These are phyloP conservation scores for Clarias gariepinus DNA, from an alignment of 2,113 vertebrate genomes.

Conservation along the genomic window DNA sequence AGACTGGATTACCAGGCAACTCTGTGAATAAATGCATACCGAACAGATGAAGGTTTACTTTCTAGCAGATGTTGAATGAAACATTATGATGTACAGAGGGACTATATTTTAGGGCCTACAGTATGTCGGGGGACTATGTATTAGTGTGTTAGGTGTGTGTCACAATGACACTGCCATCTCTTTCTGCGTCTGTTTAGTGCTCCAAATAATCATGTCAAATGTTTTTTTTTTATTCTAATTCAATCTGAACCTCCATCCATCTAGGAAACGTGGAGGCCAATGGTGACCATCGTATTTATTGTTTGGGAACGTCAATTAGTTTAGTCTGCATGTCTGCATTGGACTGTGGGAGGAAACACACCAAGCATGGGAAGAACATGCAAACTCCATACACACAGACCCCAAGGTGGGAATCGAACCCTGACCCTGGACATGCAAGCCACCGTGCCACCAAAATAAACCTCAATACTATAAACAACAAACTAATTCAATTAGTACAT, in stretches of 20 bases:
- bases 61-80: neutral
- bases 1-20: neutral
- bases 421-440: too few relatives aligned
- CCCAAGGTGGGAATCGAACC: too few relatives aligned
- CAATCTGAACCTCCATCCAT: too few relatives aligned
- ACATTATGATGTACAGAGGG: neutral
- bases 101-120: neutral
- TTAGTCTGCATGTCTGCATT: too few relatives aligned
- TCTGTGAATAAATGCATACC: neutral
- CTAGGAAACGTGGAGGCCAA: too few relatives aligned
- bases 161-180: neutral
- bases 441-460: neutral
- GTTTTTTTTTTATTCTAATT: neutral
- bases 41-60: neutral
- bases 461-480: neutral
- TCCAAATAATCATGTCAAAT: neutral
- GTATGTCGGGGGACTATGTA: neutral
- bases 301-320: too few relatives aligned
- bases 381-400: too few relatives aligned
- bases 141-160: neutral
- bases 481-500: too few relatives aligned
- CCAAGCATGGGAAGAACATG: too few relatives aligned
- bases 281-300: too few relatives aligned
- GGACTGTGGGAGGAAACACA: too few relatives aligned
- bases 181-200: neutral